These are phyloP conservation scores for Dunckerocampus dactyliophorus DNA, from an alignment of 2,113 vertebrate species.

Conservation along the genomic window DNA sequence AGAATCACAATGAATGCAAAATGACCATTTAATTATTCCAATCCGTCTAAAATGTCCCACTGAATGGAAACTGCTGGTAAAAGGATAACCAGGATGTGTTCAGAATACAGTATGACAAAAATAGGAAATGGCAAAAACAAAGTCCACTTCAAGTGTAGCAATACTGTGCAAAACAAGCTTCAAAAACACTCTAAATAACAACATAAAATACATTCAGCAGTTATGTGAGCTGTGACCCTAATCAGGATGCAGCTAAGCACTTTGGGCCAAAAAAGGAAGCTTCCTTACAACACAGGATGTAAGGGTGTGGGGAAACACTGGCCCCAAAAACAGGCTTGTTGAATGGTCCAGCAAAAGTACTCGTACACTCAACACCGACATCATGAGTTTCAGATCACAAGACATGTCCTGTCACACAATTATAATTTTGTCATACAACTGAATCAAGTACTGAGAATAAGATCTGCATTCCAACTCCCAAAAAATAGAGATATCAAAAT, in stretches of 20 bases:
- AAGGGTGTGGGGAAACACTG: conserved; percentile 51
- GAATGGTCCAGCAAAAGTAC: conserved; percentile 7
- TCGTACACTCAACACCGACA: neutral
- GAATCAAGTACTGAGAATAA: neutral
- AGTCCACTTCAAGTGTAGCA: too few relatives aligned
- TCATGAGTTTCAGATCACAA: neutral
- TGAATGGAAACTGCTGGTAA: too few relatives aligned
- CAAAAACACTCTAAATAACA: conserved; percentile 11
- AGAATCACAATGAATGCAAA: too few relatives aligned
- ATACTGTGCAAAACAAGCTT: neutral
- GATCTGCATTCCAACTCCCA: neutral
- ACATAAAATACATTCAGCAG: conserved; percentile 47
- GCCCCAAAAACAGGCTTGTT: conserved; percentile 26
- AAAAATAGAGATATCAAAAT: neutral
- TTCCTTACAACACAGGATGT: conserved; percentile 69
- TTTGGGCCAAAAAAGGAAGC: conserved; percentile 65
- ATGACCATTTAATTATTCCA: too few relatives aligned
- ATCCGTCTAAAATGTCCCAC: too few relatives aligned
- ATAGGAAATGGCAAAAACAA: too few relatives aligned
- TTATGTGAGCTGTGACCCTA: conserved; percentile 47
- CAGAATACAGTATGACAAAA: too few relatives aligned
- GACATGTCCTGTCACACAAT: neutral
- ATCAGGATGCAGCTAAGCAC: conserved; percentile 67
- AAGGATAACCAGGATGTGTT: too few relatives aligned
- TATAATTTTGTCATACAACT: neutral